Evolutionary conservation across 2,113 vertebrate species (phyloP).

Genomic region (Bombycilla garrulus): DNA sequence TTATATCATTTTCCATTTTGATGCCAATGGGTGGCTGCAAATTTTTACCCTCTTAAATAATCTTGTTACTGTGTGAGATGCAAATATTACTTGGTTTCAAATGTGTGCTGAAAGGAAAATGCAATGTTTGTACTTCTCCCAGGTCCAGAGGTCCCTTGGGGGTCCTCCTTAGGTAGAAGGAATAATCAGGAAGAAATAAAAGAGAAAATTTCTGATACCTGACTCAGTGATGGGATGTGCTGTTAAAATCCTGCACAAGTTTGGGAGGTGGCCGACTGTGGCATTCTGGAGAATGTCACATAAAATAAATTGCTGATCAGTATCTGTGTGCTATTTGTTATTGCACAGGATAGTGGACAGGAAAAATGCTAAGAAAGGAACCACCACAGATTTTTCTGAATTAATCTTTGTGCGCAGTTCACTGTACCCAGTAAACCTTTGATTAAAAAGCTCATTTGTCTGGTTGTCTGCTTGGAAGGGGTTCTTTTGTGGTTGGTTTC

Average conservation of each 20-base stretch:
- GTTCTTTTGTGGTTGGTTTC: neutral
- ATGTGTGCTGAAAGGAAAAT: neutral
- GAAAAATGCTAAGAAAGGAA: neutral
- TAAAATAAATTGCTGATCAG: neutral
- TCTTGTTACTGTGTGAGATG: neutral
- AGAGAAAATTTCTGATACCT: neutral
- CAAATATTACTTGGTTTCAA: neutral
- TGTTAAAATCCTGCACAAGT: neutral
- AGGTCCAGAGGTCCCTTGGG: neutral
- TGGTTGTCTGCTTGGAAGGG: neutral
- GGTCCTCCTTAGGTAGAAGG: neutral
- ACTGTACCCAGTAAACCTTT: neutral
- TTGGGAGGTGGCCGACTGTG: neutral
- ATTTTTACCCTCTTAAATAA: constrained; percentile 43
- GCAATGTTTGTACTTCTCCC: neutral
- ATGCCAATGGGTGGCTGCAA: constrained; percentile 23
- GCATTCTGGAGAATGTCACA: neutral
- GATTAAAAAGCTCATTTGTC: neutral
- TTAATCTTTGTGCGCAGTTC: neutral
- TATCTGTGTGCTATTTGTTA: neutral
- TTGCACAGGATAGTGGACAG: neutral
- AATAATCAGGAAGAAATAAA: neutral
- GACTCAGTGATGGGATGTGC: neutral
- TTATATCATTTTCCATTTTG: neutral
- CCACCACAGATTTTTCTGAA: neutral